Conservation (phyloP, 2,888 invertebrate species). For the Petrophora chlorosata region DNA sequence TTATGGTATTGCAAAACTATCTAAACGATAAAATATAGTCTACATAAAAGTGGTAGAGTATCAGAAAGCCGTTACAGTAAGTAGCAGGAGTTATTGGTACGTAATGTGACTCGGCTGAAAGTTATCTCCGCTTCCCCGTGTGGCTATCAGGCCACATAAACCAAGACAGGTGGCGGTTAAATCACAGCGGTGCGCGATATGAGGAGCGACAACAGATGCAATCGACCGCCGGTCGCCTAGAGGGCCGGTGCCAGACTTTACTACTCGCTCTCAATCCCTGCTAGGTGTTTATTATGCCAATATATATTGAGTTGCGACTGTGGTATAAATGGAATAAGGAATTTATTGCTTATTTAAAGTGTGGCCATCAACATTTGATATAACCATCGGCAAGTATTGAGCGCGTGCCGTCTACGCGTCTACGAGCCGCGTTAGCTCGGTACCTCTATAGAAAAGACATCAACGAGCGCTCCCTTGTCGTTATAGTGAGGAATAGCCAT, state of each 20-base stretch:
- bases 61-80: slow-evolving; percentile 30
- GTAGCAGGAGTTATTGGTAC: slow-evolving; percentile 32
- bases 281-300: slow-evolving; percentile 41
- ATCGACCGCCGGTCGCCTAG: slow-evolving; percentile 51
- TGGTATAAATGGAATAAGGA: slow-evolving; percentile 25
- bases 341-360: slow-evolving; percentile 21
- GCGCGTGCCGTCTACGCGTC: neutral
- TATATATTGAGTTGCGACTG: slow-evolving; percentile 33
- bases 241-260: slow-evolving; percentile 45
- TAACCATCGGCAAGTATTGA: slow-evolving; percentile 1
- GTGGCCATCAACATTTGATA: slow-evolving; percentile 7
- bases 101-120: slow-evolving; percentile 30
- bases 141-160: slow-evolving; percentile 68
- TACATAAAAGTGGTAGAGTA: slow-evolving; percentile 20
- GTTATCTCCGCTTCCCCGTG: slow-evolving; percentile 57
- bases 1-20: slow-evolving; percentile 16
- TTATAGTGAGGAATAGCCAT: neutral
- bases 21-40: slow-evolving; percentile 8
- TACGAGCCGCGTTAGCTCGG: neutral
- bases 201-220: slow-evolving; percentile 63
- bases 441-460: slow-evolving; percentile 27
- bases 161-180: slow-evolving; percentile 69
- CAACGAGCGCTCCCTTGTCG: slow-evolving; percentile 21
- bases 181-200: slow-evolving; percentile 65
- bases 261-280: slow-evolving; percentile 22